These are phyloP conservation scores for human (Homo sapiens) DNA, from an alignment of 2,113 vertebrate genomes.

Conservation along the genomic window DNA sequence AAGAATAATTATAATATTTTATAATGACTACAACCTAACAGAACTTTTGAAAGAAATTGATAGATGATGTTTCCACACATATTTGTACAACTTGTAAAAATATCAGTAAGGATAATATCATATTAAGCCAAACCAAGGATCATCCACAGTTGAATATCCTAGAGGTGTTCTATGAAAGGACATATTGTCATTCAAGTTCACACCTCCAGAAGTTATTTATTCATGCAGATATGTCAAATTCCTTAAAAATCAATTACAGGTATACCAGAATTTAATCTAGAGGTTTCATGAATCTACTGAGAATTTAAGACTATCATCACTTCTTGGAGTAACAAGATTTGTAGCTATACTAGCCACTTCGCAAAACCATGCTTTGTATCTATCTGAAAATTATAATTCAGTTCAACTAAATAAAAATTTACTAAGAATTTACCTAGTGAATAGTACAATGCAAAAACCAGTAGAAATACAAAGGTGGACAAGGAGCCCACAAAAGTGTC, in stretches of 20 bases:
- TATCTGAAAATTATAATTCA: conserved; percentile 8
- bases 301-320: neutral
- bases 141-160: neutral
- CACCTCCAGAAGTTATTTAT: conserved; percentile 4
- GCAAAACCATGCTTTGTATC: neutral
- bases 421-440: neutral
- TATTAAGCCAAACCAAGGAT: conserved; percentile 7
- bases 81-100: conserved; percentile 27
- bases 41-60: neutral
- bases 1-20: neutral
- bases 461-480: neutral
- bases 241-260: neutral
- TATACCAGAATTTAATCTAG: neutral
- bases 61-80: neutral
- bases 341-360: neutral
- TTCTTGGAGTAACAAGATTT: conserved; percentile 29
- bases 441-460: neutral
- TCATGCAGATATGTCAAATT: conserved; percentile 13
- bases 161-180: neutral
- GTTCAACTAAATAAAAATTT: conserved; percentile 23
- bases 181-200: neutral
- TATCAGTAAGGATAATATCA: conserved; percentile 33
- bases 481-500: neutral
- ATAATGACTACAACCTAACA: neutral
- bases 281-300: conserved; percentile 8